Base-by-base conservation (phyloP, 1,140 invertebrate species). In the Apis cerana region DNA sequence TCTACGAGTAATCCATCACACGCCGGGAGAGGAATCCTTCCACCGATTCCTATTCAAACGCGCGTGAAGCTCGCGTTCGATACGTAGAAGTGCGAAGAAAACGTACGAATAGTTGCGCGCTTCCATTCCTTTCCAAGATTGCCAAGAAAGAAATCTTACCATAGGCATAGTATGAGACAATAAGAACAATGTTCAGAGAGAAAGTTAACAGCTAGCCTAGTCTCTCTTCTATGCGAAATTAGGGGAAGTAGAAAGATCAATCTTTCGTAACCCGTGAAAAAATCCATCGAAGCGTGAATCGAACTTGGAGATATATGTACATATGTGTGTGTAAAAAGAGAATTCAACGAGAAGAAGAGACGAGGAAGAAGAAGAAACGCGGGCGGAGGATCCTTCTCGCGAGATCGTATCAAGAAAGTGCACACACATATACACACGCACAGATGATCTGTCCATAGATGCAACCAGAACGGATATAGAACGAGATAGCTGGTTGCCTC, bases 351-450 rank as follows among this genome's bases (percentile, higher is more conserved):
- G 77, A 43, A 43, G 33, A 43, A 71, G 83, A 85, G 75, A 68
- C 70, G 80, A 81, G 65, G 59, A 54, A 62, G 70, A 17, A 48
- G 19, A 59, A n/a, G 27, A 64, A 75, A 61, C 21, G 67, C 54
- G 21, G 13, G 1, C 43, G 59, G 43, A 50, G n/a, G 48, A 83
- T 79, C 71, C 62, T 74, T 75, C 79, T 62, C 58, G 13, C n/a
- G 17, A 59, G 69, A 70, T 76, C 54, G 23, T 56, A 86, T 82
- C 72, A 52, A 19, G 21, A 48, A 1, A 3, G 23, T 58, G 17
- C 67, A 69, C 43, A 50, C 21, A 50, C 0, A n/a, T 2, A 33
- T 2, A 33, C 5, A 7, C 33, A 5, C 33, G 33, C 33, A 43
- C 33, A 43, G 33, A 43, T 12, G 13, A 23, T 23, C 21, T 43